Percentiles rank a stretch among this genome's conserved stretches.
Evolutionary conservation across 2,797 vertebrate species (phyloP).

Genomic region (Coilia nasus): DNA sequence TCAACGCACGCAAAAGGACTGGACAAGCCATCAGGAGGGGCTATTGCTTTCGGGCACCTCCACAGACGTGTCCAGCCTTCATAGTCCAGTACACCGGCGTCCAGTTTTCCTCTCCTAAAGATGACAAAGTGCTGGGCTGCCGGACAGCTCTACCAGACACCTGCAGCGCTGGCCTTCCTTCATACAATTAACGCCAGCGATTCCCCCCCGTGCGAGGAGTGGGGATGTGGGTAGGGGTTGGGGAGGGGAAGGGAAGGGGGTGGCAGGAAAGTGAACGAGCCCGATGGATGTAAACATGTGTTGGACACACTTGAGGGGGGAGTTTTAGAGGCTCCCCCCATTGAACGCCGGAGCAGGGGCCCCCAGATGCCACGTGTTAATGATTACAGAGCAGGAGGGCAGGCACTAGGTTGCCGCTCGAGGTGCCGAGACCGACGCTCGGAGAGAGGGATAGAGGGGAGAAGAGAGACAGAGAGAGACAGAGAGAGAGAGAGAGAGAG

Average conservation of each 20-base stretch:
- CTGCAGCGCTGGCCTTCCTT: background rate
- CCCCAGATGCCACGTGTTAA: conserved; percentile 31
- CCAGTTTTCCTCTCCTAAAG: background rate
- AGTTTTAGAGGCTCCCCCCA: conserved; percentile 44
- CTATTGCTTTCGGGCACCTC: too few relatives aligned
- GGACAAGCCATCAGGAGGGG: too few relatives aligned
- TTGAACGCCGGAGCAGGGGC: conserved; percentile 38
- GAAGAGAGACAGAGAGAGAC: too few relatives aligned
- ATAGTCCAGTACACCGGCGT: too few relatives aligned
- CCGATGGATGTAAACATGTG: conserved; percentile 37
- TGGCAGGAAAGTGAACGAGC: too few relatives aligned
- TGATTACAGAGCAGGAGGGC: conserved; percentile 32
- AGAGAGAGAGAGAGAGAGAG: too few relatives aligned
- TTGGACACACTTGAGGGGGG: conserved; percentile 35
- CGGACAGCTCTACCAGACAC: background rate
- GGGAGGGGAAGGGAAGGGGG: background rate
- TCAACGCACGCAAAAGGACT: too few relatives aligned
- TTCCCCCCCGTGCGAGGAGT: background rate
- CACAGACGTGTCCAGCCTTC: too few relatives aligned
- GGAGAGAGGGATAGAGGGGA: too few relatives aligned
- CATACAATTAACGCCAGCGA: background rate
- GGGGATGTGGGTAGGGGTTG: background rate
- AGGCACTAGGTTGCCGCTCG: background rate
- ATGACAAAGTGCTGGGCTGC: background rate
- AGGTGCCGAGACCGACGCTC: background rate